A percentile compares a stretch with the other conserved stretches of the same genome.
Conservation (phyloP, 1,140 invertebrate species). For the Homarus americanus region DNA sequence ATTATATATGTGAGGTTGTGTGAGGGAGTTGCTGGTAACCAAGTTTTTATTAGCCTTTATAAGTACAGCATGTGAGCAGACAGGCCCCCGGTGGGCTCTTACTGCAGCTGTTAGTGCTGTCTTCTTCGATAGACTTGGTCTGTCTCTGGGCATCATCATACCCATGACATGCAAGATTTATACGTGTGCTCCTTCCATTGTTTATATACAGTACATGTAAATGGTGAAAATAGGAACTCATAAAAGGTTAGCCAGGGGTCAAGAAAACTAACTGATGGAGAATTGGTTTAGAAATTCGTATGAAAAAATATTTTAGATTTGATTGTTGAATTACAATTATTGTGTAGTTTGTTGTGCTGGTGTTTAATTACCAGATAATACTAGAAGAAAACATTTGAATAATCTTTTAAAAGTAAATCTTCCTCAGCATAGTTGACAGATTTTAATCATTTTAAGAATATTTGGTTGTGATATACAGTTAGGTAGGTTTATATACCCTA, state of each 20-base stretch:
- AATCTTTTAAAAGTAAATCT: not conserved
- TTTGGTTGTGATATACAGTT: conserved; percentile 33
- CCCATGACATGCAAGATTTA: not conserved
- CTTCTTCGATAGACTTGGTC: not conserved
- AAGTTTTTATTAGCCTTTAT: not conserved
- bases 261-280: not conserved
- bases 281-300: not conserved
- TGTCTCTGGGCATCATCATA: not conserved
- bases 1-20: conserved; percentile 40
- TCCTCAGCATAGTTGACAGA: not conserved
- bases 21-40: conserved; percentile 58
- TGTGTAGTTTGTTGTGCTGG: not conserved
- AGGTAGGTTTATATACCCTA: not conserved
- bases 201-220: not conserved
- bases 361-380: no score
- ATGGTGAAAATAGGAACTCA: not conserved
- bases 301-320: not conserved
- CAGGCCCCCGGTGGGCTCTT: conserved; percentile 2
- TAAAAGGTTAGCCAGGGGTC: not conserved
- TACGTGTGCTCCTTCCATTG: not conserved
- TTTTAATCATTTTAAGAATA: not conserved
- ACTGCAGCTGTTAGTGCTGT: not conserved
- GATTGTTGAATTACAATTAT: not conserved
- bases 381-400: not conserved
- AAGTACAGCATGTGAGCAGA: not conserved